Percentiles rank a stretch among this genome's conserved stretches.
These are phyloP conservation scores for Gastrophryne carolinensis DNA, from an alignment of 2,797 vertebrate genomes.

Conservation along the genomic window DNA sequence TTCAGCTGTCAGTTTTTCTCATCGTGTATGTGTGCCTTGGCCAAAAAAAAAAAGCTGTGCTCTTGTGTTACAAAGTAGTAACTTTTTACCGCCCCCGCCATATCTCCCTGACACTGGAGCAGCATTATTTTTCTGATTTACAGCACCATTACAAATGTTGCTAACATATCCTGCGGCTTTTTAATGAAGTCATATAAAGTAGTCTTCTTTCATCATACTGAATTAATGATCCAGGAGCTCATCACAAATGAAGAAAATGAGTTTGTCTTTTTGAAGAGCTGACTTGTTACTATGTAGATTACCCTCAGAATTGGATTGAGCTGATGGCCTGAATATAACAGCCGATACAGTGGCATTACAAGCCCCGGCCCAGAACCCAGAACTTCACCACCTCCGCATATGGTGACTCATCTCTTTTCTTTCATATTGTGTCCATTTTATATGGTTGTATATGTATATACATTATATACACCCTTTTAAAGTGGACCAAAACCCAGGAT, in stretches of 20 bases:
- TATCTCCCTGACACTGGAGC: background rate
- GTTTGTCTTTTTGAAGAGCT: background rate
- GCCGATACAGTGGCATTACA: too few species aligned
- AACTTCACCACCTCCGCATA: too few species aligned
- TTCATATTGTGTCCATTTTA: too few species aligned
- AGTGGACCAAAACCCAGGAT: too few species aligned
- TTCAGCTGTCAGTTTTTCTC: too few species aligned
- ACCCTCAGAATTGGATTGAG: too few species aligned
- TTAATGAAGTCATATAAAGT: background rate
- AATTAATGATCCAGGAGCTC: background rate
- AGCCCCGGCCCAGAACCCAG: too few species aligned
- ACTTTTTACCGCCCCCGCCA: background rate
- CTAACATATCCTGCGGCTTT: background rate
- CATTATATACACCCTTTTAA: too few species aligned
- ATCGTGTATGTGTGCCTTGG: too few species aligned
- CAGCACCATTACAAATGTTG: background rate
- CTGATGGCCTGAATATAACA: too few species aligned
- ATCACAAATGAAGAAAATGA: background rate
- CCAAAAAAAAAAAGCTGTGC: background rate
- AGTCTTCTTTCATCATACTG: background rate
- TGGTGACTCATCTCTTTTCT: too few species aligned
- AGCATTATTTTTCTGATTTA: background rate
- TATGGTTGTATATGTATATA: too few species aligned
- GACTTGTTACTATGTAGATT: background rate
- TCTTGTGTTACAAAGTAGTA: background rate